Conservation (phyloP, 2,113 vertebrate species). For the Zootoca vivipara region DNA sequence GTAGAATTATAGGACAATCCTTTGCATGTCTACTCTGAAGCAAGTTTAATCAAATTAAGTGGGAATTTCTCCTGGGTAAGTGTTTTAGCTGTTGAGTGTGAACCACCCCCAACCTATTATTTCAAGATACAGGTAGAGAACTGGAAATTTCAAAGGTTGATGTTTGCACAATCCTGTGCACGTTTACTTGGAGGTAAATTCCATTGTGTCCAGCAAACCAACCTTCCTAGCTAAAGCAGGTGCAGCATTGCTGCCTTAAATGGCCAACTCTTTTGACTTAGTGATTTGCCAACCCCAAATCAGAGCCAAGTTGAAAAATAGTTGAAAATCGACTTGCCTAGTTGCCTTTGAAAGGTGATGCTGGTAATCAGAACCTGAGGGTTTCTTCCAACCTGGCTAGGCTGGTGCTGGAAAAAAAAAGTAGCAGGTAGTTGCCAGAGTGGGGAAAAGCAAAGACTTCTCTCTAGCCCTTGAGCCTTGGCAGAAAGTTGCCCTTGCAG, state of each 20-base stretch:
- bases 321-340: background rate
- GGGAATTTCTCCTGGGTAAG: background rate
- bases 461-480: background rate
- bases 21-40: background rate
- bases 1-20: background rate
- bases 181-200: background rate
- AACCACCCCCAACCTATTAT: background rate
- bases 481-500: background rate
- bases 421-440: background rate
- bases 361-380: background rate
- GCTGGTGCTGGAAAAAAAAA: background rate
- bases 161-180: background rate
- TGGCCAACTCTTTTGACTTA: background rate
- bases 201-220: background rate
- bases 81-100: background rate
- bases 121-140: background rate
- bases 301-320: background rate
- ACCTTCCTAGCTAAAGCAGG: background rate
- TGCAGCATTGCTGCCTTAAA: background rate
- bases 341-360: background rate
- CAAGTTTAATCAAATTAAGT: background rate
- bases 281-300: background rate
- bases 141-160: background rate
- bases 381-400: background rate
- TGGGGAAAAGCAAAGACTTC: background rate